A percentile compares a stretch with the other conserved stretches of the same genome.
phyloP scores from a whole-genome alignment of 1,140 invertebrate species.

The Pemphigus obesinymphae region DNA sequence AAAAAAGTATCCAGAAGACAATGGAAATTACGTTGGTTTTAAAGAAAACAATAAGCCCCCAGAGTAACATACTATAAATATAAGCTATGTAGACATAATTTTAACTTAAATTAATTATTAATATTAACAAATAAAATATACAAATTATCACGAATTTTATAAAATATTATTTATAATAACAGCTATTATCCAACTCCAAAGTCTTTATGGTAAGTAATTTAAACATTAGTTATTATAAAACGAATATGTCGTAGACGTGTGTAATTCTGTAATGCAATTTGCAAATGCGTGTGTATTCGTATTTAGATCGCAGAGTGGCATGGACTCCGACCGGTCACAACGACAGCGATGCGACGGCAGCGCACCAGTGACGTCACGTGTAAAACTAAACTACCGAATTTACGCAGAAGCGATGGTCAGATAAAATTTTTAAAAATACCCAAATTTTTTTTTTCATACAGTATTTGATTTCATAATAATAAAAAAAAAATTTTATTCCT shows the following conservation, averaged over 20 bases:
- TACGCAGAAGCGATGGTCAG: not conserved
- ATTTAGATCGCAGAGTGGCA: not conserved
- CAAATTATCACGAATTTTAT: not conserved
- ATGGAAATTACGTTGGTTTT: constrained; percentile 1
- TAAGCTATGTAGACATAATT: not conserved
- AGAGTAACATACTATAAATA: constrained; percentile 13
- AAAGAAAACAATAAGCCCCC: not conserved
- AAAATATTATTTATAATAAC: too few species aligned
- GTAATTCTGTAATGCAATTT: too few species aligned
- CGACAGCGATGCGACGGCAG: not conserved
- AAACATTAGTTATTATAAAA: not conserved
- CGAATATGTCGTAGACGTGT: not conserved
- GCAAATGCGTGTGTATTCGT: too few species aligned
- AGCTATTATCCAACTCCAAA: not conserved
- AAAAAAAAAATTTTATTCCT: constrained; percentile 1
- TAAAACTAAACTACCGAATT: too few species aligned
- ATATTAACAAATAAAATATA: not conserved
- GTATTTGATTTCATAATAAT: not conserved
- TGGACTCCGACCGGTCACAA: not conserved
- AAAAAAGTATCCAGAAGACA: constrained; percentile 2
- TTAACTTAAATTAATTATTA: too few species aligned
- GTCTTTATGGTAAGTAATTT: too few species aligned
- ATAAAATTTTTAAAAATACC: not conserved
- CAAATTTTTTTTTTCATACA: not conserved
- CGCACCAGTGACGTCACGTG: too few species aligned